These are phyloP conservation scores for Malurus alboscapulatus DNA, from an alignment of 2,113 vertebrate species.

Conservation along the genomic window DNA sequence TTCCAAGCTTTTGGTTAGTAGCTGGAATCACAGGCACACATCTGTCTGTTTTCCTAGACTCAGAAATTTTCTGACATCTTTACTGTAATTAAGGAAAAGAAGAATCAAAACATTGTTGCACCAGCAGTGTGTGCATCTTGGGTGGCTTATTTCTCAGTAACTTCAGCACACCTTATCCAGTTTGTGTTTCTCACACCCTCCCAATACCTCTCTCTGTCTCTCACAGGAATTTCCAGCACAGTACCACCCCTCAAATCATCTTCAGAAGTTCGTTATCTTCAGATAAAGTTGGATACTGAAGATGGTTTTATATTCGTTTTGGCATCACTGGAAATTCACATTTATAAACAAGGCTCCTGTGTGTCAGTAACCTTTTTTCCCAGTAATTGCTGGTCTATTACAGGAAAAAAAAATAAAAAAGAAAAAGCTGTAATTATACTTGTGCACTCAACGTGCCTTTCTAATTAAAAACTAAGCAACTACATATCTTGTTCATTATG, in stretches of 20 bases:
- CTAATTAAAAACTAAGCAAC: conserved; percentile 46
- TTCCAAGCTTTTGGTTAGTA: not conserved
- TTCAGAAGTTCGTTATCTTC: not conserved
- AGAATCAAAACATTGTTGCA: not conserved
- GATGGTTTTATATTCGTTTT: not conserved
- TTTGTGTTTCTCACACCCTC: not conserved
- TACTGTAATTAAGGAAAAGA: not conserved
- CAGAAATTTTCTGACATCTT: not conserved
- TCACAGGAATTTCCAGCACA: not conserved
- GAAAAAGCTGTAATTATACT: conserved; percentile 1
- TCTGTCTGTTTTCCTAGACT: not conserved
- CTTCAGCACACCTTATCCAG: not conserved
- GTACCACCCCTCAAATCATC: not conserved
- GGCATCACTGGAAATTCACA: not conserved
- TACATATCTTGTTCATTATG: conserved; percentile 4
- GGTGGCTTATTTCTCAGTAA: not conserved
- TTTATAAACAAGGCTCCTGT: not conserved
- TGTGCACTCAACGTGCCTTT: not conserved
- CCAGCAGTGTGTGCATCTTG: not conserved
- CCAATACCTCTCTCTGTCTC: not conserved
- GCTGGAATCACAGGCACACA: not conserved
- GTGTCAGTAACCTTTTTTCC: not conserved
- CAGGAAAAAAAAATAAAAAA: not conserved
- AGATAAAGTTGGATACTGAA: not conserved
- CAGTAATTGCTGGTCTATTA: not conserved